phyloP scores from a whole-genome alignment of 2,113 vertebrate genomes.

The Seriola quinqueradiata region DNA sequence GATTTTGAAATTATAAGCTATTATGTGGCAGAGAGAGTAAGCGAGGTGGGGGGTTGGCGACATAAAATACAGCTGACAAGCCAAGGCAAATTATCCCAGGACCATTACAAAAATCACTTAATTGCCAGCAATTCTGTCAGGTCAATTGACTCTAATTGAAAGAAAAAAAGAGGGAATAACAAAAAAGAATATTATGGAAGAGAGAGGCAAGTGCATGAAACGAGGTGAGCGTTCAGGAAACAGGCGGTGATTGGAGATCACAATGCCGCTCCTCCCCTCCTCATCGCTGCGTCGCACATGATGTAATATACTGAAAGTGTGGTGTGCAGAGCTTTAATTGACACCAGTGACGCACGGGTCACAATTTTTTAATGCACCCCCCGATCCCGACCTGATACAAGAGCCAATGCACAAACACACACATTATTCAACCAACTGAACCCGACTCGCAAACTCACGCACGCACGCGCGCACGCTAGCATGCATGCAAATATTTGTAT shows the following conservation, averaged over 20 bases:
- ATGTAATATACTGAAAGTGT: conserved; percentile 47
- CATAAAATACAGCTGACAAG: conserved; percentile 99
- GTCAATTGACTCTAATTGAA: conserved; percentile 99
- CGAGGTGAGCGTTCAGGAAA: conserved; percentile 93
- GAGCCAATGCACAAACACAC: too few species aligned
- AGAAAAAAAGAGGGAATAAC: conserved; percentile 98
- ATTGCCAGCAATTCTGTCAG: conserved; percentile 99
- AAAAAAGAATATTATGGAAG: conserved; percentile 96
- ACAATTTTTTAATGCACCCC: too few species aligned
- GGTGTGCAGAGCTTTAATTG: conserved; percentile 4
- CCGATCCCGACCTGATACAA: too few species aligned
- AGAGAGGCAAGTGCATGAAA: conserved; percentile 89
- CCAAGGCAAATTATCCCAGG: conserved; percentile 98
- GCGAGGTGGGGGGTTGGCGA: conserved; percentile 88
- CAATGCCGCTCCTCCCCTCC: conserved; percentile 48
- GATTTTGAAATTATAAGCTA: conserved; percentile 99
- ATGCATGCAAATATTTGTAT: too few species aligned
- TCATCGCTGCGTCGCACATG: conserved; percentile 33
- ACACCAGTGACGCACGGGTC: not conserved
- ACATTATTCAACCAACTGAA: too few species aligned
- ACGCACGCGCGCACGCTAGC: too few species aligned
- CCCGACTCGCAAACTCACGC: too few species aligned
- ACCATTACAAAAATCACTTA: conserved; percentile 99
- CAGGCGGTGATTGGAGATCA: conserved; percentile 93
- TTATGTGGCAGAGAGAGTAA: conserved; percentile 93